Evolutionary conservation across 2,888 invertebrate species (phyloP).

Genomic region (Adineta ricciae): DNA sequence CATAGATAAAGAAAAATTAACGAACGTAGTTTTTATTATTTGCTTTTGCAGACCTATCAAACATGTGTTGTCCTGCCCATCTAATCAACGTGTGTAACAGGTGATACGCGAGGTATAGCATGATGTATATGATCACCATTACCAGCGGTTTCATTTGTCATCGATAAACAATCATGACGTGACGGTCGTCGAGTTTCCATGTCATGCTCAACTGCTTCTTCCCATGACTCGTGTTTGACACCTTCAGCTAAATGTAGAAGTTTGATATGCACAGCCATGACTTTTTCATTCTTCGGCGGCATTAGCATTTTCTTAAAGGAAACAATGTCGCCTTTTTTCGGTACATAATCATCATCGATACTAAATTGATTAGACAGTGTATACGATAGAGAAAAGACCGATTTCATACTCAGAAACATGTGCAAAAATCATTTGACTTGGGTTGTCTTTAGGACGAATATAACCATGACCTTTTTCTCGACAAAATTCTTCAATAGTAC

Average conservation of each 20-base stretch:
- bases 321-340: conserved; percentile 74
- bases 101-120: neutral
- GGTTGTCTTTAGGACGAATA: conserved; percentile 62
- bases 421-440: conserved; percentile 62
- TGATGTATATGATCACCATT: neutral
- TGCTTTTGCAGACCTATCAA: no score
- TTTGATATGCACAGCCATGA: conserved; percentile 70
- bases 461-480: conserved; percentile 79
- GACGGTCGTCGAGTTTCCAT: neutral
- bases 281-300: conserved; percentile 75
- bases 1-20: neutral
- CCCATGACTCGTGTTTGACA: conserved; percentile 28
- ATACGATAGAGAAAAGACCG: neutral
- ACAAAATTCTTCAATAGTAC: conserved; percentile 71
- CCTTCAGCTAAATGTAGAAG: conserved; percentile 25
- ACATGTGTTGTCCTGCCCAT: neutral
- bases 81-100: neutral
- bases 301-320: conserved; percentile 69
- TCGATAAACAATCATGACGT: neutral
- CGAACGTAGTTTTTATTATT: no score
- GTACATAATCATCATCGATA: conserved; percentile 79
- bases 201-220: neutral
- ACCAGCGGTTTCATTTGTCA: neutral
- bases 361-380: conserved; percentile 58
- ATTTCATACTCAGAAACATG: conserved; percentile 77